Evolutionary conservation across 2,888 invertebrate species (phyloP).

Genomic region (Cheilosia vernalis): DNA sequence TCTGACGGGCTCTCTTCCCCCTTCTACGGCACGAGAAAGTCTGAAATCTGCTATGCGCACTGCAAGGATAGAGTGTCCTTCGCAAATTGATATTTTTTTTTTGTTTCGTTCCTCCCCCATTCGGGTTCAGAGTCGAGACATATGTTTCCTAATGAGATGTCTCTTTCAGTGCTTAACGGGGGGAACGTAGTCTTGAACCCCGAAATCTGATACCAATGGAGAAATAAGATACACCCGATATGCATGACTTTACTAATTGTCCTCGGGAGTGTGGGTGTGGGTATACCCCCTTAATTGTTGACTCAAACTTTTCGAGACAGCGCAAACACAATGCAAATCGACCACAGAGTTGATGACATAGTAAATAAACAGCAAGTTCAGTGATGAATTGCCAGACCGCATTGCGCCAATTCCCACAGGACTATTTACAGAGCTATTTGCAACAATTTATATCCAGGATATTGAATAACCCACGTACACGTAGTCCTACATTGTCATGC

Average conservation of each 20-base stretch:
- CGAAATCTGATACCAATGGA: conserved; percentile 52
- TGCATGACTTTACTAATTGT: conserved; percentile 71
- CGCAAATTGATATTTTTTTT: conserved; percentile 52
- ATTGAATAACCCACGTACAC: conserved; percentile 52
- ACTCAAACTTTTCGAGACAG: conserved; percentile 17
- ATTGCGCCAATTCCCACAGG: conserved; percentile 56
- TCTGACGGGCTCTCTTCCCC: conserved; percentile 79
- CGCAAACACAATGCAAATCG: conserved; percentile 59
- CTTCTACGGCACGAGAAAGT: conserved; percentile 62
- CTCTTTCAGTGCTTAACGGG: conserved; percentile 75
- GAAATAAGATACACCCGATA: conserved; percentile 60
- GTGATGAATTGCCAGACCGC: conserved; percentile 18
- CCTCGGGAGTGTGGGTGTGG: conserved; percentile 23
- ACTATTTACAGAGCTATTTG: conserved; percentile 66
- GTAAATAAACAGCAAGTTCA: conserved; percentile 39
- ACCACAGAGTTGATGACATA: conserved; percentile 59
- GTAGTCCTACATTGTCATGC: conserved; percentile 1
- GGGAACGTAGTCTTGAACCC: conserved; percentile 15
- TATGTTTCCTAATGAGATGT: conserved; percentile 83
- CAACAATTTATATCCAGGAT: conserved; percentile 35
- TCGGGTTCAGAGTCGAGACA: conserved; percentile 76
- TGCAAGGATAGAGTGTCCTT: conserved; percentile 76
- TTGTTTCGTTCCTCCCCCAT: conserved; percentile 17
- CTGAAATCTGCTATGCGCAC: conserved; percentile 28
- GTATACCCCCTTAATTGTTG: conserved; percentile 29